A percentile compares a stretch with the other conserved stretches of the same genome.
Conservation (phyloP, 2,113 vertebrate species). For the Pomatorhinus ruficollis region DNA sequence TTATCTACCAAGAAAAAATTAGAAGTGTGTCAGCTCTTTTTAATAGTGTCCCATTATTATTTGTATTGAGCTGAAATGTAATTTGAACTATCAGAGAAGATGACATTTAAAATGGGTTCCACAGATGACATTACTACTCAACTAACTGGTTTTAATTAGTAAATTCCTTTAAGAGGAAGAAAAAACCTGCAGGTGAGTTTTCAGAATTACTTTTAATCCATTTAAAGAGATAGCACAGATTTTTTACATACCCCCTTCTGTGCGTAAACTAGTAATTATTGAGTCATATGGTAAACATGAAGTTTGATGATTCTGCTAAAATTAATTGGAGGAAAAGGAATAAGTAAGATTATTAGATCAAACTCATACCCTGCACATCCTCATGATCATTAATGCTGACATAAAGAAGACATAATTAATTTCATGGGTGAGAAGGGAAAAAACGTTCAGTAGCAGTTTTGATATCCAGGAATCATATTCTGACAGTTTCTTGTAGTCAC, state of each 20-base stretch:
- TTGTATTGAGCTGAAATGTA: neutral
- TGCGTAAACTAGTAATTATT: neutral
- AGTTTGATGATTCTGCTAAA: neutral
- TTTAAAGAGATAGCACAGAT: neutral
- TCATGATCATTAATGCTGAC: neutral
- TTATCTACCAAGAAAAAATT: neutral
- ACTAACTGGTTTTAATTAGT: neutral
- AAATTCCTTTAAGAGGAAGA: neutral
- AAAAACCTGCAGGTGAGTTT: neutral
- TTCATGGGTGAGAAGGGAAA: neutral
- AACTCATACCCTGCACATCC: neutral
- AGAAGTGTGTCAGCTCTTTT: neutral
- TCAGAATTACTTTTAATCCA: neutral
- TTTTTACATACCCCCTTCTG: neutral
- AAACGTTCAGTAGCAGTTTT: neutral
- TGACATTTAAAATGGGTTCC: neutral
- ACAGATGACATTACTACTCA: neutral
- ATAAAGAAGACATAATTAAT: neutral
- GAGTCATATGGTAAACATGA: neutral
- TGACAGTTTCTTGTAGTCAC: neutral
- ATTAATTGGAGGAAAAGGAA: neutral
- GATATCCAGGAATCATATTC: neutral
- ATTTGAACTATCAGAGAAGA: neutral
- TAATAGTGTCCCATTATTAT: neutral
- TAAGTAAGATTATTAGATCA: neutral